These are phyloP conservation scores for Araneus ventricosus DNA, from an alignment of 1,140 invertebrate genomes.

Conservation along the genomic window DNA sequence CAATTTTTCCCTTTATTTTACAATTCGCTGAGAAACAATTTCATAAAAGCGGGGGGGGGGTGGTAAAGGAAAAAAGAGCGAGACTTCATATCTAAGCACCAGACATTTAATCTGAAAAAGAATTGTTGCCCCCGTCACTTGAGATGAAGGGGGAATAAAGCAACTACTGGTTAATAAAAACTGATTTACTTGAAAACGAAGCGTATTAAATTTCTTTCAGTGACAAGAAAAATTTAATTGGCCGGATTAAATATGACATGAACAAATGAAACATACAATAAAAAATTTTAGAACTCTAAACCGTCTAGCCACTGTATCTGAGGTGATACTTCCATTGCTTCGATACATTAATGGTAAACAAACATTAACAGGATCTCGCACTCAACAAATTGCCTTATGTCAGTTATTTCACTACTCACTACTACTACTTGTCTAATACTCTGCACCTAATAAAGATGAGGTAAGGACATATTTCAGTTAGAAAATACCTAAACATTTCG, in stretches of 20 bases:
- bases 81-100: not conserved
- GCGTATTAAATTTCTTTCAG: not conserved
- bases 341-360: no score
- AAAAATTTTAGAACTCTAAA: not conserved
- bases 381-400: no score
- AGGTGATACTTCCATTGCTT: no score
- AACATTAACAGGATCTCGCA: no score
- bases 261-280: not conserved
- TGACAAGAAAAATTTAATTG: not conserved
- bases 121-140: not conserved
- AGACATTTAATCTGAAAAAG: constrained; percentile 16
- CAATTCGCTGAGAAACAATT: not conserved
- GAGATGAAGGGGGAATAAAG: not conserved
- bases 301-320: no score
- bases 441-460: no score
- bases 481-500: no score
- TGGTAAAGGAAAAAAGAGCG: not conserved
- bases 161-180: not conserved
- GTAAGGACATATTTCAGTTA: no score
- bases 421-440: no score
- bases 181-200: not conserved
- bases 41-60: not conserved
- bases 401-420: no score
- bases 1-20: not conserved
- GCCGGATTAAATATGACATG: not conserved